Evolutionary conservation across 2,113 vertebrate genomes (phyloP), one percentile per base, ranked within the genome.

Genomic region (Platysternon megacephalum): DNA sequence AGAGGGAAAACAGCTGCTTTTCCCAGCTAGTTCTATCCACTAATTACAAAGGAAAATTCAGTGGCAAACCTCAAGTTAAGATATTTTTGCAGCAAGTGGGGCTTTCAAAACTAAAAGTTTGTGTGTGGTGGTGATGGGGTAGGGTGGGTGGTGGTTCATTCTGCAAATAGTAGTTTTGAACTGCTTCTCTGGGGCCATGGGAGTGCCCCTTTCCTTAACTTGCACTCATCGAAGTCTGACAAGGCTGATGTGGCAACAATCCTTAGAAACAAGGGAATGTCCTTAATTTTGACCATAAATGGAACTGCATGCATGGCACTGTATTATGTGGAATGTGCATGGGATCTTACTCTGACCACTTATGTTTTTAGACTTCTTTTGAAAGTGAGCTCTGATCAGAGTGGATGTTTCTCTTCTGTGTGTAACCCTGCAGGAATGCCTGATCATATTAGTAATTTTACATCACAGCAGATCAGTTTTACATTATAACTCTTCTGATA

Each of bases 261-360:
- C 51, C 94, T 22, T 8, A 93, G 97, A 97, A 97, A 96, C 90
- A 91, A 93, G 91, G 65, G 87, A 35, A 92, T 93, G 91, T 79
- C 96, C 96, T 97, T 97, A 93, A 93, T 98, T 98, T 98, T 98
- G 97, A 93, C 98, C 98, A 96, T 98, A 98, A 98, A 98, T 98
- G 98, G 98, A 90, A 91, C 96, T 98, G 94, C 95, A 87, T 85
- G 82, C 95, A 96, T 95, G 96, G 95, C 95, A 93, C 86, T 90
- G 95, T 81, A 48, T 87, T 61, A 90, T 46, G 84, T 92, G 96
- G 97, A 97, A 97, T 96, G 97, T 87, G 95, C 93, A 97, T 87
- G 94, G 42, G 83, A 96, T 93, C 96, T 91, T 94, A 95, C 95
- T 97, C 58, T 91, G 95, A 94, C 93, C 61, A 72, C 88, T 84